These are phyloP conservation scores for Craterocephalus amniculus DNA, from an alignment of 2,797 vertebrate species.

Conservation along the genomic window DNA sequence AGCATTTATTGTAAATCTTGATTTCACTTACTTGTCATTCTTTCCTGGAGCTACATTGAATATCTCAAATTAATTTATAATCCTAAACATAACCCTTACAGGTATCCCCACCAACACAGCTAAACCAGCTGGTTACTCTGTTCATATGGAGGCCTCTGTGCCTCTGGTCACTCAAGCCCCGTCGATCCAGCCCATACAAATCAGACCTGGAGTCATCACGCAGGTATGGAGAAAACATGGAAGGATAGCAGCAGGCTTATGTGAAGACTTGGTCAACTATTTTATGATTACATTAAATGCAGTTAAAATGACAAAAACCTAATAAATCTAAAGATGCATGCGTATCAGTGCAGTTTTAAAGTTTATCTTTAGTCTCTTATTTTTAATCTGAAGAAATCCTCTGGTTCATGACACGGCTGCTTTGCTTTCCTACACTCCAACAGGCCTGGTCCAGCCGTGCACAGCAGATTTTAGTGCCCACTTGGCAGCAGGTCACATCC, in stretches of 20 bases:
- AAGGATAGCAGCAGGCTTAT: background rate
- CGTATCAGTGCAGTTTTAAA: background rate
- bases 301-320: background rate
- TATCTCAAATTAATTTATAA: background rate
- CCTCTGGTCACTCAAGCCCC: slow-evolving; percentile 94
- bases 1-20: background rate
- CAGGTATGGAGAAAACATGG: slow-evolving; percentile 83
- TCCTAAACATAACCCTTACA: slow-evolving; percentile 50
- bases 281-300: background rate
- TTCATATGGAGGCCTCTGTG: slow-evolving; percentile 92
- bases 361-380: background rate
- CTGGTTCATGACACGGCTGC: background rate
- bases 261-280: background rate
- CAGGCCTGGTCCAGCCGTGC: slow-evolving; percentile 94
- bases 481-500: slow-evolving; percentile 94
- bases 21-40: background rate
- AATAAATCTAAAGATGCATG: background rate
- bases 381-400: slow-evolving; percentile 9
- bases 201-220: slow-evolving; percentile 93
- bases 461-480: slow-evolving; percentile 94
- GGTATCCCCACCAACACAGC: slow-evolving; percentile 91
- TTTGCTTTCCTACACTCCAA: slow-evolving; percentile 27
- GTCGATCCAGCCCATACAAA: slow-evolving; percentile 92
- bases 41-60: background rate
- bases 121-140: slow-evolving; percentile 90